Base-by-base conservation (phyloP, 2,113 vertebrate species). In the Sylvilagus bachmani region DNA sequence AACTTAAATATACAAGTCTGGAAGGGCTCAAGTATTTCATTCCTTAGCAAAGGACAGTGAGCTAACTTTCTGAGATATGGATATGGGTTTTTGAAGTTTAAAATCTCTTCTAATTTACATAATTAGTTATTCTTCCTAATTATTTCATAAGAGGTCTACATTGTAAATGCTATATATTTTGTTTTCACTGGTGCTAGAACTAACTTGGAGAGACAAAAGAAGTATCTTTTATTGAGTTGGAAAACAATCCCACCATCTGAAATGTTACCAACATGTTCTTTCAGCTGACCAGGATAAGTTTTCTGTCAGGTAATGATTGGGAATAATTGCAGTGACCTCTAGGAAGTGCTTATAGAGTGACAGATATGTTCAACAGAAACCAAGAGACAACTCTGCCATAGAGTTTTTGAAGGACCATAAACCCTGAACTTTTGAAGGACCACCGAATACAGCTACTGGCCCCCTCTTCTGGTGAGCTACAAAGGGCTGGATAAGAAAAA, bases 361-460 rank as follows among this genome's bases (percentile, higher is more conserved):
- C 49, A 89, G 0, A 80, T 90, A 31, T 90, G 27, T 92, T 86
- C 88, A 77, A 85, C 14, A 80, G n/a, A 86, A 95, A 71, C 27
- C 86, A 69, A 78, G 4, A 38, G n/a, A 14, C 38, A 90, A 53
- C 4, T 29, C 12, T 27, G 55, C 31, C 21, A 33, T 62, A 14
- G 44, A 14, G 5, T 13, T 90, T 83, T 77, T 94, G 70, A 96
- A 66, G 16, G 14, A 69, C 2, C 13, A 33, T 62, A 14, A 33
- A 69, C 1, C 5, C 24, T 33, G 29, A 14, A 4, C 12, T 90
- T 83, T 77, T 94, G 70, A 96, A 66, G 14, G 14, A 67, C 2
- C 12, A 10, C 4, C 49, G 25, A 83, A 44, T 58, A 82, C 1
- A 84, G 44, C 27, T 83, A 84, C 22, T 62, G 64, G 3, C 10